Evolutionary conservation across 2,113 vertebrate species (phyloP).

Genomic region (Neogobius melanostomus): DNA sequence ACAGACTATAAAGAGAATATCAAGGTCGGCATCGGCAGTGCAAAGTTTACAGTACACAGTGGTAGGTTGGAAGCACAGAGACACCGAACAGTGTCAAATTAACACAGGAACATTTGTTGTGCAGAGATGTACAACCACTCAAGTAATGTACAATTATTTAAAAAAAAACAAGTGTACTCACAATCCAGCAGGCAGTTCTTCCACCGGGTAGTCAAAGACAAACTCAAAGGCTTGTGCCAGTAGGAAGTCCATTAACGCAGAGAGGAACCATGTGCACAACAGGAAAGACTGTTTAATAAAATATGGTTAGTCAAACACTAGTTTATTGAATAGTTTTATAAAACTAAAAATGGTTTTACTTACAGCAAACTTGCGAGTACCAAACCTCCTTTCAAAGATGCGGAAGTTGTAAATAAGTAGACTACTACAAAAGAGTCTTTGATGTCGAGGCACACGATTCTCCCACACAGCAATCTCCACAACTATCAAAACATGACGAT

Average conservation of each 20-base stretch:
- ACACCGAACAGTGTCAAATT: too few relatives aligned
- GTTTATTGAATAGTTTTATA: not conserved
- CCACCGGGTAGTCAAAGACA: slow-evolving; percentile 72
- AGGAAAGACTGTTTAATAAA: slow-evolving; percentile 71
- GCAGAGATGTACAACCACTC: too few relatives aligned
- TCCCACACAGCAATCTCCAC: slow-evolving; percentile 72
- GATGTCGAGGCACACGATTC: slow-evolving; percentile 76
- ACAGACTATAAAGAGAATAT: too few relatives aligned
- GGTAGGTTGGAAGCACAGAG: too few relatives aligned
- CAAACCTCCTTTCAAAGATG: slow-evolving; percentile 80
- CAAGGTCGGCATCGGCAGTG: too few relatives aligned
- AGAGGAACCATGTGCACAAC: slow-evolving; percentile 75
- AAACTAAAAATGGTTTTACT: slow-evolving; percentile 30
- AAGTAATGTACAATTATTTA: too few relatives aligned
- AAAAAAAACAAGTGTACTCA: slow-evolving; percentile 56
- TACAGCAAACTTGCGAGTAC: slow-evolving; percentile 79
- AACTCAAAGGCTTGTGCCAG: slow-evolving; percentile 61
- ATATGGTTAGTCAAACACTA: not conserved
- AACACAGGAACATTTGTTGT: too few relatives aligned
- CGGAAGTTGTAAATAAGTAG: slow-evolving; percentile 82
- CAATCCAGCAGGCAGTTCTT: slow-evolving; percentile 77
- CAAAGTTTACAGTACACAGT: too few relatives aligned
- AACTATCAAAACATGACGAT: slow-evolving; percentile 51
- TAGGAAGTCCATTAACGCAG: slow-evolving; percentile 70
- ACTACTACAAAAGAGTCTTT: slow-evolving; percentile 80